Percentiles rank a stretch among this genome's conserved stretches.
Evolutionary conservation across 2,888 invertebrate species (phyloP).

Genomic region (Pogonocherus hispidulus): DNA sequence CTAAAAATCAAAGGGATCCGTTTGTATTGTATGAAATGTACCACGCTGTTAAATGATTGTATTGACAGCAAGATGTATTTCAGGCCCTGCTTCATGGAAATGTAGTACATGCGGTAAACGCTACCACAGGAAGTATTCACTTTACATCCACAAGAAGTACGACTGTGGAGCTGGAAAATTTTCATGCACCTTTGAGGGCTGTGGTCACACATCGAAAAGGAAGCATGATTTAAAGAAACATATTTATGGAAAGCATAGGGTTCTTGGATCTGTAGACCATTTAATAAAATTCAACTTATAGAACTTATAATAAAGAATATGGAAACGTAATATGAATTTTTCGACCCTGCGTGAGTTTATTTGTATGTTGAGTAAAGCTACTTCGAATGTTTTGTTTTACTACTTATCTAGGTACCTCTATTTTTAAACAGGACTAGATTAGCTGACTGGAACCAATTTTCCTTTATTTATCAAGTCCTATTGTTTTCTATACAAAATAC

Average conservation of each 20-base stretch:
- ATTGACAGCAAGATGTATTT: neutral
- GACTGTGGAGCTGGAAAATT: slow-evolving; percentile 30
- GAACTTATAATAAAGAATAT: neutral
- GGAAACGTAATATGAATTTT: neutral
- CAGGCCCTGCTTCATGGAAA: neutral
- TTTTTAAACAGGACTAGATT: too few species aligned
- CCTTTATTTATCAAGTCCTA: too few species aligned
- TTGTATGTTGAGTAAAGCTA: too few species aligned
- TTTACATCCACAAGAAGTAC: slow-evolving; percentile 36
- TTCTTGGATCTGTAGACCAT: neutral
- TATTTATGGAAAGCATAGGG: slow-evolving; percentile 34
- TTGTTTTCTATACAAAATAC: too few species aligned
- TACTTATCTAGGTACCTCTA: too few species aligned
- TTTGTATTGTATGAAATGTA: neutral
- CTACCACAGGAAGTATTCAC: slow-evolving; percentile 24
- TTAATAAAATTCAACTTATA: neutral
- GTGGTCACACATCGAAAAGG: slow-evolving; percentile 27
- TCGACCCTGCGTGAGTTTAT: too few species aligned
- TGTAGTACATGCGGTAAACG: slow-evolving; percentile 21
- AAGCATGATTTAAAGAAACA: slow-evolving; percentile 42
- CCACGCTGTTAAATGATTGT: too few species aligned
- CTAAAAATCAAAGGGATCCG: too few species aligned
- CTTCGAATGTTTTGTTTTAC: too few species aligned
- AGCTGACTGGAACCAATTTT: too few species aligned
- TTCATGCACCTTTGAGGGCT: slow-evolving; percentile 22